Conservation (phyloP, 2,888 invertebrate species). For the Hypsopygia costalis region DNA sequence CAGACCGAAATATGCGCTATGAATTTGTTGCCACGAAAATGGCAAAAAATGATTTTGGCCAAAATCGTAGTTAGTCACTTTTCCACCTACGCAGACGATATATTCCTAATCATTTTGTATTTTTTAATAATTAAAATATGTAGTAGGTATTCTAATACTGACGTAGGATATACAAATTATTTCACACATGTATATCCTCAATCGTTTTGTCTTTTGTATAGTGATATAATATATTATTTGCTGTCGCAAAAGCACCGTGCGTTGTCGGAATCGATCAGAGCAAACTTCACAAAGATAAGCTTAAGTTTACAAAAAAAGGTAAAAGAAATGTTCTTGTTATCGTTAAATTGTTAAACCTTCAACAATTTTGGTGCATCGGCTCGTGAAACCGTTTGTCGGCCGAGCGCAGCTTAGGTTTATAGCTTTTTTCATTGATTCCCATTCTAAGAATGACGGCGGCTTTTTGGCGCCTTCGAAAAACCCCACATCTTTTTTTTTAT, state of each 20-base stretch:
- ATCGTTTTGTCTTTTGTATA: not conserved
- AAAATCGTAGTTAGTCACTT: too few relatives aligned
- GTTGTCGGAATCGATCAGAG: constrained; percentile 25
- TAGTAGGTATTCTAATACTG: too few relatives aligned
- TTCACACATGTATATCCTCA: not conserved
- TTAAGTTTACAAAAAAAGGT: constrained; percentile 34
- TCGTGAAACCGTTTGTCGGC: constrained; percentile 73
- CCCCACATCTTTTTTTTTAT: constrained; percentile 38
- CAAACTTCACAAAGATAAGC: constrained; percentile 31
- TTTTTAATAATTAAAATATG: too few relatives aligned
- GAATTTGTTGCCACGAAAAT: too few relatives aligned
- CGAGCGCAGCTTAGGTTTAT: constrained; percentile 46
- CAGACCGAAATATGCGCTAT: too few relatives aligned
- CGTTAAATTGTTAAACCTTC: constrained; percentile 55
- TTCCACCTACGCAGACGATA: too few relatives aligned
- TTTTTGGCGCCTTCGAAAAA: constrained; percentile 70
- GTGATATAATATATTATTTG: constrained; percentile 2
- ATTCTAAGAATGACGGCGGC: constrained; percentile 68
- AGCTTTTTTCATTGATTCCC: constrained; percentile 66
- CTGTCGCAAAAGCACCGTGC: constrained; percentile 16
- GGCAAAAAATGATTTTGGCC: too few relatives aligned
- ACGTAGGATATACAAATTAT: too few relatives aligned
- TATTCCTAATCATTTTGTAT: too few relatives aligned
- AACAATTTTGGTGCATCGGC: constrained; percentile 63
- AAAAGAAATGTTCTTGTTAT: constrained; percentile 37